Evolutionary conservation across 2,113 vertebrate genomes (phyloP), one percentile per base, ranked within the genome.

Genomic region (Dicaeum eximium): DNA sequence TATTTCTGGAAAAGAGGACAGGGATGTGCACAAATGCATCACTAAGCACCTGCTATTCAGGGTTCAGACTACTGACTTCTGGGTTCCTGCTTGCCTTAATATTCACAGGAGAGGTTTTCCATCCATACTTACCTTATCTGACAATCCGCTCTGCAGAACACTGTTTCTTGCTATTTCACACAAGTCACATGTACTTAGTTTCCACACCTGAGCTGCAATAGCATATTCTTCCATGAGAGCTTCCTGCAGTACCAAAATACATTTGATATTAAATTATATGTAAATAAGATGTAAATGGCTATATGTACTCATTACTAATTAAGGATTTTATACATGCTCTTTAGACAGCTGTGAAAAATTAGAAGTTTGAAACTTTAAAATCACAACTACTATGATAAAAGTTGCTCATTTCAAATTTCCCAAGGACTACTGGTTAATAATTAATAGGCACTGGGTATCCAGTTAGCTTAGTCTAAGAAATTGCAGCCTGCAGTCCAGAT

Each of bases 131-230:
- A 99, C 99, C 99, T 99, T 98, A 88, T 99, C 98, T 3, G 99
- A 99, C 64, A 99, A 84, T 64, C 99, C 99, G 0, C 99, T 99
- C 97, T 99, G 99, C 38, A 99, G 87, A 14, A 99, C 99, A 0
- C 99, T 99, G 97, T 99, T 99, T 90, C 99, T 98, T 89, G 99
- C 99, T 22, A 99, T 99, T 95, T 99, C 99, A 89, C 99, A 99
- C 92, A 99, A 77, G 83, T 99, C 99, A 54, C 99, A 99, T 0
- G 99, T 99, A 95, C 98, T 99, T 47, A 99, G 98, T 96, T 99
- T 99, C 99, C 99, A 99, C 92, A 99, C 98, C 97, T 99, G 99
- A 40, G 98, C 99, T 28, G 99, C 99, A 31, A 99, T 99, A 57
- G 99, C 99, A 5, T 99, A 99, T 96, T 99, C 99, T 90, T 99